These are phyloP conservation scores for Marcusenius ussheri DNA, from an alignment of 2,113 vertebrate genomes.

Conservation along the genomic window DNA sequence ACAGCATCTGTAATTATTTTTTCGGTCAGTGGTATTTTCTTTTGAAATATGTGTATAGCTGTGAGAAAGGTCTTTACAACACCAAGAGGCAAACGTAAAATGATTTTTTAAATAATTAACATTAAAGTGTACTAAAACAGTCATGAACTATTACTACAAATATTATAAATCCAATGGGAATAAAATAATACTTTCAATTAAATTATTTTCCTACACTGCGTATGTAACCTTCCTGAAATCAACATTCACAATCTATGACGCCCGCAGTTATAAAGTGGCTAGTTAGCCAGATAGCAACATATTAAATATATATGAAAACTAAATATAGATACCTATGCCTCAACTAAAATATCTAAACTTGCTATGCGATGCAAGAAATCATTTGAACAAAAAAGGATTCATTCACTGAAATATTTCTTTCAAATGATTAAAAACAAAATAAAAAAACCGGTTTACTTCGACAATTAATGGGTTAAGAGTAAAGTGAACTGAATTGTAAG, in stretches of 20 bases:
- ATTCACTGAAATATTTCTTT: neutral
- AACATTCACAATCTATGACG: neutral
- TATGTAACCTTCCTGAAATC: neutral
- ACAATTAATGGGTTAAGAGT: slow-evolving; percentile 66
- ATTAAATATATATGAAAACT: neutral
- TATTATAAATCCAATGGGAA: neutral
- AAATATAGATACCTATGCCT: neutral
- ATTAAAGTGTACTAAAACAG: neutral
- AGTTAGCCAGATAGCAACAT: neutral
- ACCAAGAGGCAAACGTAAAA: neutral
- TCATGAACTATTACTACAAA: neutral
- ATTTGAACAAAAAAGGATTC: neutral
- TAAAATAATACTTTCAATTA: neutral
- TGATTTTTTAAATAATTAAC: neutral
- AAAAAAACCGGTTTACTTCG: slow-evolving; percentile 38
- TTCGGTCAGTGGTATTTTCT: neutral
- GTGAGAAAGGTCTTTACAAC: neutral
- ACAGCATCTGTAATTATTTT: neutral
- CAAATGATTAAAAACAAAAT: slow-evolving; percentile 21
- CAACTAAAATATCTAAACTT: neutral
- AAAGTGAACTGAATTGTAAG: slow-evolving; percentile 79
- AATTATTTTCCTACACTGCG: neutral
- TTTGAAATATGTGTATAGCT: neutral
- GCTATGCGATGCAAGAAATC: neutral
- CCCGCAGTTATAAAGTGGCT: neutral